phyloP scores from a whole-genome alignment of 2,797 vertebrate species.

The Anniella stebbinsi region DNA sequence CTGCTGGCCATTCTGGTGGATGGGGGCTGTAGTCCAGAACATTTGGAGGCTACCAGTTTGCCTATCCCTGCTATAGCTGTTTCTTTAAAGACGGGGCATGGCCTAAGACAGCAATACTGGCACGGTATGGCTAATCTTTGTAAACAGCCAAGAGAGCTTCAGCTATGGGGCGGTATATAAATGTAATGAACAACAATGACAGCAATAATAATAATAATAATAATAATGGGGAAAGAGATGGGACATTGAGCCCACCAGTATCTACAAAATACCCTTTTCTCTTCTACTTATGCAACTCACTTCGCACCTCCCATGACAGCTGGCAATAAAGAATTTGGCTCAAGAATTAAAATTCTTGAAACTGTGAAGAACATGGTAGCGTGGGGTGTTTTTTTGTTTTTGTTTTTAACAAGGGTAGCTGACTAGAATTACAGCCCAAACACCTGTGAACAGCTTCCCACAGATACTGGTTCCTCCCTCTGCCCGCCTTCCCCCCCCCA shows the following conservation, averaged over 20 bases:
- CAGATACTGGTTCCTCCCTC: background rate
- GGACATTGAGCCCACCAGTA: too few species aligned
- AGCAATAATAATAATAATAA: too few species aligned
- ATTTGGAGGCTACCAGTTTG: background rate
- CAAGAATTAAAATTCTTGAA: background rate
- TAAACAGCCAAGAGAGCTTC: too few species aligned
- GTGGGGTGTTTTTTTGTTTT: background rate
- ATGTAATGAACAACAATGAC: too few species aligned
- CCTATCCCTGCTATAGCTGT: background rate
- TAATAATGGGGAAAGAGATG: too few species aligned
- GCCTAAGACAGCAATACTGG: too few species aligned
- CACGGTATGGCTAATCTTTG: background rate
- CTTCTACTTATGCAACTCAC: background rate
- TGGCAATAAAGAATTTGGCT: background rate
- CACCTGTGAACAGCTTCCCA: slow-evolving; percentile 18
- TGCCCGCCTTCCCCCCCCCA: background rate
- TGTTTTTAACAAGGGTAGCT: background rate
- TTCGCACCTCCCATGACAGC: background rate
- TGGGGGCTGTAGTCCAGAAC: background rate
- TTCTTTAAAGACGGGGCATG: background rate
- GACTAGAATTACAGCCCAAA: slow-evolving; percentile 7
- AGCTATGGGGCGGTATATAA: too few species aligned
- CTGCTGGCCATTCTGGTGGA: background rate
- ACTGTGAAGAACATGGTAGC: background rate
- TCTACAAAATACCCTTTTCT: too few species aligned